phyloP scores from a whole-genome alignment of 2,797 vertebrate species.

The Onychomys leucogaster region DNA sequence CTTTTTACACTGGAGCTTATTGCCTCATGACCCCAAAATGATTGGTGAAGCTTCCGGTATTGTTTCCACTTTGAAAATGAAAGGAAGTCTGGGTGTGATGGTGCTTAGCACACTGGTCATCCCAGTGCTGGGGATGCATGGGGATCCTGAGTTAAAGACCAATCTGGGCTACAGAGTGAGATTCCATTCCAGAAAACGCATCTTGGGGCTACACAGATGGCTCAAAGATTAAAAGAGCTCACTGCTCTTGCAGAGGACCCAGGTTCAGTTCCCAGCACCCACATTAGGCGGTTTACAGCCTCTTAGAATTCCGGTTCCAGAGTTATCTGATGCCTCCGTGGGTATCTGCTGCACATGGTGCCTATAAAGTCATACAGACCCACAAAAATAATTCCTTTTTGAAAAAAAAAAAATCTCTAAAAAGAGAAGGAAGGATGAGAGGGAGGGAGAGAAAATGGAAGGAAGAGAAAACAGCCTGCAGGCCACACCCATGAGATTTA shows the following conservation, averaged over 20 bases:
- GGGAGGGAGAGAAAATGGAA: background rate
- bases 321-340: background rate
- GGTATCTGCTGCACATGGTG: background rate
- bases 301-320: background rate
- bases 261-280: background rate
- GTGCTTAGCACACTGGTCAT: too few species aligned
- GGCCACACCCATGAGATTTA: background rate
- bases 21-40: background rate
- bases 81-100: background rate
- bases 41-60: background rate
- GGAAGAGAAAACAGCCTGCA: background rate
- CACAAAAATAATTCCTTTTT: background rate
- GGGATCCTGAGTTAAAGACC: background rate
- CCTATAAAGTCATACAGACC: background rate
- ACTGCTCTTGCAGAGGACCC: background rate
- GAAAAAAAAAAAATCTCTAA: background rate
- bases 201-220: background rate
- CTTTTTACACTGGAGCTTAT: constrained; percentile 5
- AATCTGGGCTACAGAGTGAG: background rate
- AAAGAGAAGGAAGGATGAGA: background rate
- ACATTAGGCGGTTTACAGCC: too few species aligned
- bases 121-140: background rate
- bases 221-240: background rate
- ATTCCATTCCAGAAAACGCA: background rate
- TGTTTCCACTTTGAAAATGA: background rate